Evolutionary conservation across 1,140 invertebrate genomes (phyloP).

Genomic region (Diuraphis noxia): DNA sequence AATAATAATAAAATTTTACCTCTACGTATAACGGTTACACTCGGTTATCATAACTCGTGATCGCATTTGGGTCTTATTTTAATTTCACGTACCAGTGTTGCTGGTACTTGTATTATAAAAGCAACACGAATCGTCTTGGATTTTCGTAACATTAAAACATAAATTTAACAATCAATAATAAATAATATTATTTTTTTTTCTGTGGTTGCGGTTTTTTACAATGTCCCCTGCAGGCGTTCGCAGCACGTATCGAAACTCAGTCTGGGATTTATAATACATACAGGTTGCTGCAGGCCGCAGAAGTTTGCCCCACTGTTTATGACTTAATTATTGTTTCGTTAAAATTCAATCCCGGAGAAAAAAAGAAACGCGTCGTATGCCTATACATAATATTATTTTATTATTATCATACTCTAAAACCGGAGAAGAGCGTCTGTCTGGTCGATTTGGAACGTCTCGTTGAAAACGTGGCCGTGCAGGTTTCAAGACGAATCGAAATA

Average conservation of each 20-base stretch:
- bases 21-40: neutral
- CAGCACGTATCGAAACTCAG: neutral
- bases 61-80: neutral
- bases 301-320: neutral
- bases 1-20: neutral
- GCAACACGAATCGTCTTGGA: neutral
- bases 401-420: neutral
- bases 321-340: neutral
- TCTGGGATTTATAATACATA: neutral
- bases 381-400: neutral
- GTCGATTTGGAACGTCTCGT: neutral
- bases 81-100: neutral
- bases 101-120: neutral
- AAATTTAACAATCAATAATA: conserved; percentile 7
- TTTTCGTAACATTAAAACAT: neutral
- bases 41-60: neutral
- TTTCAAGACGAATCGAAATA: neutral
- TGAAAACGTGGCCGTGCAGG: neutral
- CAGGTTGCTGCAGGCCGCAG: neutral
- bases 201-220: neutral
- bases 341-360: neutral
- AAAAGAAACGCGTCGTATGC: neutral
- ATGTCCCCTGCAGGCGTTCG: neutral
- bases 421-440: neutral
- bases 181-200: neutral